Conservation (phyloP, 2,888 invertebrate species). For the Ochropleura leucogaster region DNA sequence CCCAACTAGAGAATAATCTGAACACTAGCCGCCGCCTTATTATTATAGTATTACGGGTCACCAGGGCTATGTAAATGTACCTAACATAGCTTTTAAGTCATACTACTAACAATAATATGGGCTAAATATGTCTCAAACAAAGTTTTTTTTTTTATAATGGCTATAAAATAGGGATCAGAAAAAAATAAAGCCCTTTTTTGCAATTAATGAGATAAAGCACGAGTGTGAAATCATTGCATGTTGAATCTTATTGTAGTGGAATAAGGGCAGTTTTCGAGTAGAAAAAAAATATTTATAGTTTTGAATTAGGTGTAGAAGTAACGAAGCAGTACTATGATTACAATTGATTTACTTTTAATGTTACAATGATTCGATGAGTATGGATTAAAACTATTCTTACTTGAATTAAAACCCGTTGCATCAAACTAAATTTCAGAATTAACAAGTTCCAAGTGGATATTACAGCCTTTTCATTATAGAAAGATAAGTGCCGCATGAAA, state of each 20-base stretch:
- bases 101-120: too few species aligned
- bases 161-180: too few species aligned
- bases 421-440: constrained; percentile 53
- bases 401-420: constrained; percentile 47
- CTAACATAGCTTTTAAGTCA: too few species aligned
- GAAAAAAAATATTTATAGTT: neutral
- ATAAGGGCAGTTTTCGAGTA: too few species aligned
- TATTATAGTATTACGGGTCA: too few species aligned
- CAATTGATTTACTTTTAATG: constrained; percentile 30
- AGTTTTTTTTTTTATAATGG: too few species aligned
- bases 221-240: too few species aligned
- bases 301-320: neutral
- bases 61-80: too few species aligned
- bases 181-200: too few species aligned
- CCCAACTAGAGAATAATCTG: neutral
- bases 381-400: constrained; percentile 32
- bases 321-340: constrained; percentile 9
- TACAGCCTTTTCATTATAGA: neutral
- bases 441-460: neutral
- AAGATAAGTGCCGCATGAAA: neutral
- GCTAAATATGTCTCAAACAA: too few species aligned
- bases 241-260: too few species aligned
- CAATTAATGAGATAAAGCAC: too few species aligned
- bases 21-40: neutral
- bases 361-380: constrained; percentile 38